phyloP scores from a whole-genome alignment of 2,888 invertebrate genomes.

The Gnatocerus cornutus region DNA sequence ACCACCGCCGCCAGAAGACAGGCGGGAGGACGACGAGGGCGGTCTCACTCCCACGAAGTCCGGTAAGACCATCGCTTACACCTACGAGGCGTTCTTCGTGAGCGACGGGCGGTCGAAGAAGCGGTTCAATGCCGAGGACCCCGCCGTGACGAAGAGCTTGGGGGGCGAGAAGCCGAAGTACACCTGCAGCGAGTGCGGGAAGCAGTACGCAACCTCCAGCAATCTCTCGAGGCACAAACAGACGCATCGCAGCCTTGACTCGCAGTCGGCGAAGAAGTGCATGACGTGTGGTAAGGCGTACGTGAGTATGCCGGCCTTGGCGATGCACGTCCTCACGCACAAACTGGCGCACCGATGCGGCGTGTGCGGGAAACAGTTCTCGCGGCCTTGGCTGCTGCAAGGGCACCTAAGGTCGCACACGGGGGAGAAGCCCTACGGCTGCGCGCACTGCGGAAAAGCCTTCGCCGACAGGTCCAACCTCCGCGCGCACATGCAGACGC shows the following conservation, averaged over 20 bases:
- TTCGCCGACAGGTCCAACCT: constrained; percentile 96
- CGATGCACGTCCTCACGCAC: constrained; percentile 95
- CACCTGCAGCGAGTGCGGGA: constrained; percentile 91
- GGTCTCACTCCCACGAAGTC: constrained; percentile 56
- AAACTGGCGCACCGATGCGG: constrained; percentile 93
- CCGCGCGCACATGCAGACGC: constrained; percentile 96
- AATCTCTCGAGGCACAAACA: constrained; percentile 93
- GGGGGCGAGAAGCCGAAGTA: constrained; percentile 73
- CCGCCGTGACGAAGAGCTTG: constrained; percentile 56
- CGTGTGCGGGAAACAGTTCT: constrained; percentile 95
- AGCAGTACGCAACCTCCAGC: constrained; percentile 92
- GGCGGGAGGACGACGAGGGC: constrained; percentile 26
- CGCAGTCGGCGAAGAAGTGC: constrained; percentile 94
- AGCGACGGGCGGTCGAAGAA: constrained; percentile 90
- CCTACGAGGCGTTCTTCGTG: constrained; percentile 93
- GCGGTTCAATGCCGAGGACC: constrained; percentile 58
- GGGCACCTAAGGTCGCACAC: constrained; percentile 93
- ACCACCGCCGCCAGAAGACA: constrained; percentile 50
- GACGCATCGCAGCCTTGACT: constrained; percentile 94
- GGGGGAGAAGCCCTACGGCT: constrained; percentile 94
- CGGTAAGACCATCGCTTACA: constrained; percentile 88
- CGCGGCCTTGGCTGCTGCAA: constrained; percentile 96
- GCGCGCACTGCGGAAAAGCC: constrained; percentile 94
- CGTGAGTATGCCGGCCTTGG: constrained; percentile 97
- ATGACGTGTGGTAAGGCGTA: constrained; percentile 97